phyloP scores from a whole-genome alignment of 2,113 vertebrate species.

The Numenius arquata region DNA sequence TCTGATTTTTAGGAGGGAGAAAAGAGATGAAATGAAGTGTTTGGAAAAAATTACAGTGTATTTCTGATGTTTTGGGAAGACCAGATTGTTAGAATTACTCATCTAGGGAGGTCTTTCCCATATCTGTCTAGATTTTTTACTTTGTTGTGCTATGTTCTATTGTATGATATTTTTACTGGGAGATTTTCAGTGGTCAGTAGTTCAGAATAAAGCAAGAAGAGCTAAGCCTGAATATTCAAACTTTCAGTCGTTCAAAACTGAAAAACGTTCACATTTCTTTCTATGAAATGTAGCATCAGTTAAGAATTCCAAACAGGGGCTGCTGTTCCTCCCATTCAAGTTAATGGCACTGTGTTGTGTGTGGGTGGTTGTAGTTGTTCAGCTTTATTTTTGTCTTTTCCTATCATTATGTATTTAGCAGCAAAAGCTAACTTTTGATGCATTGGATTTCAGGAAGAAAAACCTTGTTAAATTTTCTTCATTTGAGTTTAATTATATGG shows the following conservation, averaged over 20 bases:
- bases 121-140: not conserved
- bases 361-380: not conserved
- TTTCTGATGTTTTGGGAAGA: not conserved
- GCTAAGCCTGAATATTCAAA: not conserved
- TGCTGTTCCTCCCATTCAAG: not conserved
- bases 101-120: no score
- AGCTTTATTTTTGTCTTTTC: not conserved
- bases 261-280: rapidly evolving
- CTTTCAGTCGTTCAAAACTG: not conserved
- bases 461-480: not conserved
- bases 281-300: not conserved
- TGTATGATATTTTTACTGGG: not conserved
- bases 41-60: not conserved
- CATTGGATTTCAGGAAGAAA: not conserved
- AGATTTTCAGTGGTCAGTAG: not conserved
- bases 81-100: not conserved
- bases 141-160: not conserved
- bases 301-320: not conserved
- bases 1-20: not conserved
- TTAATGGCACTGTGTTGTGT: not conserved
- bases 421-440: not conserved
- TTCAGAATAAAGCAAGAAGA: not conserved
- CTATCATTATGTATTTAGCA: not conserved
- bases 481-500: not conserved
- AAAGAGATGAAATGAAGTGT: not conserved